phyloP scores from a whole-genome alignment of 2,888 invertebrate species.

The Poecilobothrus nobilitatus region DNA sequence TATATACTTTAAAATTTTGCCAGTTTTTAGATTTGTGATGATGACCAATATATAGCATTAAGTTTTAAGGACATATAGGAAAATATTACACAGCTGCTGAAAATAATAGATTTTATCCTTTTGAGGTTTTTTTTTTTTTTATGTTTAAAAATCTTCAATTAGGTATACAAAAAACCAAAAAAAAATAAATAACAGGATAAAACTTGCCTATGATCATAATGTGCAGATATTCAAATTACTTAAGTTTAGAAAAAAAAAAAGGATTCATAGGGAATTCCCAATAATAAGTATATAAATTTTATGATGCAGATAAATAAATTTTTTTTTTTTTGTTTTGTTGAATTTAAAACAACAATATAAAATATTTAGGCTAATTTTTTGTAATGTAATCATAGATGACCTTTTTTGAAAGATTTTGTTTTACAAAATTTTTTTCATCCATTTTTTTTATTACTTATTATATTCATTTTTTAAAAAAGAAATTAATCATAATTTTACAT shows the following conservation, averaged over 20 bases:
- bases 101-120: background rate
- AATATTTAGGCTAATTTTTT: background rate
- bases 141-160: background rate
- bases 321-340: background rate
- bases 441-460: background rate
- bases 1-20: too few relatives aligned
- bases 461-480: background rate
- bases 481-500: background rate
- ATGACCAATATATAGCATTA: background rate
- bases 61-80: background rate
- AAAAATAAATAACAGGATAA: background rate
- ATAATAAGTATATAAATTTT: background rate
- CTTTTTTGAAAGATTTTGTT: background rate
- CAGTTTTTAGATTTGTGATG: background rate
- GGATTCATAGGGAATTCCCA: background rate
- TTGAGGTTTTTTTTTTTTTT: background rate
- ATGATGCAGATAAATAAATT: slow-evolving; percentile 1
- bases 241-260: background rate
- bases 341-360: background rate
- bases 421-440: background rate
- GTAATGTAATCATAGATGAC: background rate
- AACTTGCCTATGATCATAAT: background rate
- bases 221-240: background rate
- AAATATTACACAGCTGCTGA: too few relatives aligned
- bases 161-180: background rate